These are phyloP conservation scores for Bombus vancouverensis DNA, from an alignment of 1,140 invertebrate genomes.

Conservation along the genomic window DNA sequence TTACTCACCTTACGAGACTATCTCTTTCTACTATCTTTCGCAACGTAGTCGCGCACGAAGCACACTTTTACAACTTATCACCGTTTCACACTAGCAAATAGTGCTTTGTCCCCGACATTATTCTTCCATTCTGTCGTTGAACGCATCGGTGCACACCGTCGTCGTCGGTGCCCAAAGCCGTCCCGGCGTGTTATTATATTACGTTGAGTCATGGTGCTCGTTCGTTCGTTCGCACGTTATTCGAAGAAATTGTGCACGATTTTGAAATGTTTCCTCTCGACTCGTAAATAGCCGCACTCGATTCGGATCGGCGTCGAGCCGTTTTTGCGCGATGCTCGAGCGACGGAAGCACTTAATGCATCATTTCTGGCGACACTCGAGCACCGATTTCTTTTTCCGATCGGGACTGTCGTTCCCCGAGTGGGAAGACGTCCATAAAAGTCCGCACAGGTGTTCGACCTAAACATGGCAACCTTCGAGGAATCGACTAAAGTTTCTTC, in stretches of 20 bases:
- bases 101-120: slow-evolving; percentile 48
- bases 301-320: neutral
- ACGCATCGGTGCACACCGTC: slow-evolving; percentile 37
- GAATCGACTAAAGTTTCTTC: slow-evolving; percentile 67
- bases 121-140: slow-evolving; percentile 47
- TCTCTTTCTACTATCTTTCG: slow-evolving; percentile 40
- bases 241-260: neutral
- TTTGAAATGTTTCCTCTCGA: neutral
- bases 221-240: neutral
- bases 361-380: slow-evolving; percentile 55
- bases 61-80: slow-evolving; percentile 40
- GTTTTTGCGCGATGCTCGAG: neutral
- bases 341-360: slow-evolving; percentile 52
- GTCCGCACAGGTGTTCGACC: slow-evolving; percentile 73
- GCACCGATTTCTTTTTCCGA: slow-evolving; percentile 50
- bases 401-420: slow-evolving; percentile 7
- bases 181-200: slow-evolving; percentile 1
- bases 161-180: neutral
- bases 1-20: slow-evolving; percentile 18
- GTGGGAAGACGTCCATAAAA: slow-evolving; percentile 61
- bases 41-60: slow-evolving; percentile 30
- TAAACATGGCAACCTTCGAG: slow-evolving; percentile 71
- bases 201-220: neutral
- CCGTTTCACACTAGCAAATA: slow-evolving; percentile 27
- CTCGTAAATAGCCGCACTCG: neutral